Conservation (phyloP, 2,888 invertebrate genomes). For the Melieria omissa region DNA sequence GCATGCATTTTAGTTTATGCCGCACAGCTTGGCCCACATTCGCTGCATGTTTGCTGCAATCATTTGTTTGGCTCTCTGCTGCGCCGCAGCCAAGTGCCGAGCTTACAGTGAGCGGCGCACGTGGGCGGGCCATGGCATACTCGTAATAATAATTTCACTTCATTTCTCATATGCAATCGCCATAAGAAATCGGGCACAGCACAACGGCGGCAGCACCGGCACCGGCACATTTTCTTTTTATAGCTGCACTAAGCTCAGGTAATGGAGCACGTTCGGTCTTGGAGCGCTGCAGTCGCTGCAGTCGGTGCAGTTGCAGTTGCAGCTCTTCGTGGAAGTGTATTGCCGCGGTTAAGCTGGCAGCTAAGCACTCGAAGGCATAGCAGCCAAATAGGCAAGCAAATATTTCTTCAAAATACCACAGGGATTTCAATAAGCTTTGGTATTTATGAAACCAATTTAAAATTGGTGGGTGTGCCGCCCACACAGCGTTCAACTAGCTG, state of each 20-base stretch:
- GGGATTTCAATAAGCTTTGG: constrained; percentile 29
- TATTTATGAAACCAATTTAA: constrained; percentile 30
- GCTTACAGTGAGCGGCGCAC: no score
- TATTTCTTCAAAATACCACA: constrained; percentile 16
- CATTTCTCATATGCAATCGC: constrained; percentile 10
- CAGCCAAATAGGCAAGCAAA: background rate
- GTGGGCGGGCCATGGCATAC: no score
- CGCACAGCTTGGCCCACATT: no score
- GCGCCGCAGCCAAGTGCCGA: no score
- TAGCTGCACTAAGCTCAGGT: background rate
- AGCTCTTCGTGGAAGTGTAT: background rate
- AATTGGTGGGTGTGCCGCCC: constrained; percentile 12
- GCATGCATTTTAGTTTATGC: no score
- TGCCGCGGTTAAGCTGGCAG: background rate
- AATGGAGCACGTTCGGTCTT: background rate
- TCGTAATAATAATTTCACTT: constrained; percentile 5
- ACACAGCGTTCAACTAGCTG: background rate
- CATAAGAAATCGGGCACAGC: background rate
- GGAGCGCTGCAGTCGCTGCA: background rate
- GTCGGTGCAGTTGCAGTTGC: background rate
- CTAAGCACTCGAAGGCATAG: background rate
- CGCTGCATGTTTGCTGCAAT: no score
- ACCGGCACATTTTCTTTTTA: background rate
- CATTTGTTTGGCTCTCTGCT: no score
- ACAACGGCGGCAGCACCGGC: background rate